phyloP scores from a whole-genome alignment of 2,113 vertebrate species.

The Syrmaticus mikado region DNA sequence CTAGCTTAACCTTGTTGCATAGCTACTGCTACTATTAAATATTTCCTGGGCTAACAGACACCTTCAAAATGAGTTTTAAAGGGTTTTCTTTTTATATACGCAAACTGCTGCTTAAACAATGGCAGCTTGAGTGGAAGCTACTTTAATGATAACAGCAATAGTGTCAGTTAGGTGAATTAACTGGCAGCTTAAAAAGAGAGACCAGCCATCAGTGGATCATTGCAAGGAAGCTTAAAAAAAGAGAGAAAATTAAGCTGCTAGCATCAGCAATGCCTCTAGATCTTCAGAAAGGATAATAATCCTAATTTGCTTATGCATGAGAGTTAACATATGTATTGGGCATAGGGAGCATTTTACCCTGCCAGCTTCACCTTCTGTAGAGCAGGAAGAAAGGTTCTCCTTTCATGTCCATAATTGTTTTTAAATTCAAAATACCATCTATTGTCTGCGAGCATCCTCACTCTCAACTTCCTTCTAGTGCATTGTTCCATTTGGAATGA shows the following conservation, averaged over 20 bases:
- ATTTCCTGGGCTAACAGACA: constrained; percentile 24
- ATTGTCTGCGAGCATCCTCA: not conserved
- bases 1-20: constrained; percentile 28
- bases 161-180: constrained; percentile 17
- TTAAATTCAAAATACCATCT: not conserved
- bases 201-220: not conserved
- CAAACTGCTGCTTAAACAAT: constrained; percentile 1
- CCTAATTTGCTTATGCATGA: rapidly evolving
- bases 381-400: not conserved
- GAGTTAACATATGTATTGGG: not conserved
- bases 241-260: constrained; percentile 15
- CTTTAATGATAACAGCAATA: constrained; percentile 13
- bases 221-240: constrained; percentile 7
- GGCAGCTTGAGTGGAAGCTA: constrained; percentile 9
- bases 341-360: not conserved
- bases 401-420: not conserved
- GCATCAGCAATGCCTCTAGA: not conserved
- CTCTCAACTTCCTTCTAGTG: constrained; percentile 4
- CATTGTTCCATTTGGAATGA: not conserved
- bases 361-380: not conserved
- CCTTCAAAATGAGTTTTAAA: constrained; percentile 34
- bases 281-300: not conserved
- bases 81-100: not conserved
- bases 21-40: constrained; percentile 39
- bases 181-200: not conserved